These are phyloP conservation scores for Villa cingulata DNA, from an alignment of 2,888 invertebrate species.

Conservation along the genomic window DNA sequence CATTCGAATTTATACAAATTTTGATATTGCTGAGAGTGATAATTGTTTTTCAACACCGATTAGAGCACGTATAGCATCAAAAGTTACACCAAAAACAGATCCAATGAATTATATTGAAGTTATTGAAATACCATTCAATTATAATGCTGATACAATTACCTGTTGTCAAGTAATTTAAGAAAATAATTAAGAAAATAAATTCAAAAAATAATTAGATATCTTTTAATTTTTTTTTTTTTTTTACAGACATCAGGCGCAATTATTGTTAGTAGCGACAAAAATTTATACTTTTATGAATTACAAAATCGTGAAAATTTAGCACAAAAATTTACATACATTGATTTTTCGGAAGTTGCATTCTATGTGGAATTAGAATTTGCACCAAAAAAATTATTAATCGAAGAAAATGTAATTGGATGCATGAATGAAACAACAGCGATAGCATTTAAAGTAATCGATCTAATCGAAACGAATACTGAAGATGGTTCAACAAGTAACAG, in stretches of 20 bases:
- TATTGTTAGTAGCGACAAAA: constrained; percentile 1
- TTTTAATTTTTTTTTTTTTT: not conserved
- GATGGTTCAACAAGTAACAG: constrained; percentile 11
- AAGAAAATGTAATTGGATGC: constrained; percentile 54
- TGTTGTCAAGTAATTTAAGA: constrained; percentile 43
- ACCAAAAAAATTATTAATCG: constrained; percentile 44
- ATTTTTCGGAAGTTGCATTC: constrained; percentile 53
- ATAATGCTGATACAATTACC: constrained; percentile 43
- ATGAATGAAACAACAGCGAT: constrained; percentile 47
- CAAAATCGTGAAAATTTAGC: constrained; percentile 51
- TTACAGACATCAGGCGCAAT: constrained; percentile 10
- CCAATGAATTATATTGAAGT: constrained; percentile 53
- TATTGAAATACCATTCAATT: constrained; percentile 54
- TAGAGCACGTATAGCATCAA: constrained; percentile 57
- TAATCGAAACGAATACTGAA: constrained; percentile 15
- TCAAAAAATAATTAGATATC: not conserved
- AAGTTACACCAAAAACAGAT: constrained; percentile 56
- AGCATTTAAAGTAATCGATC: constrained; percentile 43
- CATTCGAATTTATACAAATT: constrained; percentile 60
- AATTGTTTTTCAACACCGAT: constrained; percentile 31
- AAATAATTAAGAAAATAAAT: constrained; percentile 15
- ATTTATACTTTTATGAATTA: constrained; percentile 43
- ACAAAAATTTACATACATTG: constrained; percentile 52
- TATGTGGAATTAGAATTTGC: constrained; percentile 49
- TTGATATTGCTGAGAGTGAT: constrained; percentile 43